phyloP scores from a whole-genome alignment of 2,888 invertebrate species.

The Glyphotaelius pellucidus region DNA sequence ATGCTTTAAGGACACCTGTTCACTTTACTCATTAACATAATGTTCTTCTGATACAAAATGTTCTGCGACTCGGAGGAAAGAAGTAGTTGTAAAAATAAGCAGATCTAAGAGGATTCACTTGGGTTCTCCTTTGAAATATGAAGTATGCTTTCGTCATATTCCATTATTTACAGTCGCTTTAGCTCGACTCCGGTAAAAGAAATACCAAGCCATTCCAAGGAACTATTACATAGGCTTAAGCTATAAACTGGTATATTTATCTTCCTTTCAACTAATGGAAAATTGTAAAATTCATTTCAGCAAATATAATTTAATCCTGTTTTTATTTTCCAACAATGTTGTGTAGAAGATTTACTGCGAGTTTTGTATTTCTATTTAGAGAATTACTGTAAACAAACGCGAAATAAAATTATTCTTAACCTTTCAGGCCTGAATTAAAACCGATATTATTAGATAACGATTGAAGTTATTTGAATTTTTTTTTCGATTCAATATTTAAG shows the following conservation, averaged over 20 bases:
- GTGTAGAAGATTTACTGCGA: neutral
- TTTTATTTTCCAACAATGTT: neutral
- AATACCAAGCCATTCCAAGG: neutral
- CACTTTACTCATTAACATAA: slow-evolving; percentile 65
- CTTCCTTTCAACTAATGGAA: neutral
- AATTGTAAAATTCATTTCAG: neutral
- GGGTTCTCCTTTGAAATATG: neutral
- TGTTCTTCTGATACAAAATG: slow-evolving; percentile 59
- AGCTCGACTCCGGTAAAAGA: neutral
- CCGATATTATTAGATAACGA: no score
- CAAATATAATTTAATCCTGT: neutral
- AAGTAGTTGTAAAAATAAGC: slow-evolving; percentile 40
- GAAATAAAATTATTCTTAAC: no score
- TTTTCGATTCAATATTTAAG: no score
- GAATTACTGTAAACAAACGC: neutral
- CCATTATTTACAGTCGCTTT: neutral
- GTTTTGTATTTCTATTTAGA: neutral
- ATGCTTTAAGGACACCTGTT: slow-evolving; percentile 64
- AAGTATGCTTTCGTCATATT: neutral
- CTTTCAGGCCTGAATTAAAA: no score
- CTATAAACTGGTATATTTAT: no score
- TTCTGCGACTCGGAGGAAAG: slow-evolving; percentile 36
- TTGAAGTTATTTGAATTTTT: no score
- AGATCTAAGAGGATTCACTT: slow-evolving; percentile 42
- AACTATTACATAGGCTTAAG: neutral